These are phyloP conservation scores for Leptinotarsa texana DNA, from an alignment of 1,140 invertebrate species.

Conservation along the genomic window DNA sequence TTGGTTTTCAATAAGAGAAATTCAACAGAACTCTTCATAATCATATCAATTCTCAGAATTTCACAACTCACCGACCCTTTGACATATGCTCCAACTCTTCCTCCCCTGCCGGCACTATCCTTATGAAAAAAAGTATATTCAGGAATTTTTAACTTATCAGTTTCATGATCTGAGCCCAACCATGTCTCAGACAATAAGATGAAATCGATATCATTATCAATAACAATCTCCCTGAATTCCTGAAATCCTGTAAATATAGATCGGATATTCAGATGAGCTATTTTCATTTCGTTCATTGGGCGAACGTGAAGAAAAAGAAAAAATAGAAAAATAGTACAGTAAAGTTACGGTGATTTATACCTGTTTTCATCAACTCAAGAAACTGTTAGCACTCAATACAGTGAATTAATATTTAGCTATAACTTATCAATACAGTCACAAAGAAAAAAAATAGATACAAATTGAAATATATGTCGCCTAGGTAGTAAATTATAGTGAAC, in stretches of 20 bases:
- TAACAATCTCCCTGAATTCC: not conserved
- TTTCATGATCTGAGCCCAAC: not conserved
- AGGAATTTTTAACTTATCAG: slow-evolving; percentile 2
- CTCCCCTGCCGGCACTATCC: slow-evolving; percentile 25
- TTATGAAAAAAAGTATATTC: slow-evolving; percentile 16
- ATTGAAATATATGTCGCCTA: too few species aligned
- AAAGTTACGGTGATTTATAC: not conserved
- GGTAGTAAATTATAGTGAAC: too few species aligned
- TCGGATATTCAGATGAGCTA: slow-evolving; percentile 4
- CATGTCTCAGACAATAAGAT: slow-evolving; percentile 24
- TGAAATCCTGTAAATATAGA: slow-evolving; percentile 12
- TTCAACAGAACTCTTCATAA: not conserved
- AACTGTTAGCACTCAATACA: too few species aligned
- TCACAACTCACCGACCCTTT: not conserved
- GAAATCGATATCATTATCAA: slow-evolving; percentile 10
- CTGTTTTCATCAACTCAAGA: too few species aligned
- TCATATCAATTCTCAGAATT: not conserved
- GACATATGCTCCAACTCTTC: slow-evolving; percentile 19
- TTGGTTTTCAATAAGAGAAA: not conserved
- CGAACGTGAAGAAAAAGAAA: not conserved
- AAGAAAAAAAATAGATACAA: too few species aligned
- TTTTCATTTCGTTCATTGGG: not conserved
- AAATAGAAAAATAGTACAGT: not conserved
- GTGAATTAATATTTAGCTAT: too few species aligned
- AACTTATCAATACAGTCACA: too few species aligned